Evolutionary conservation across 2,113 vertebrate species (phyloP).

Genomic region (Typhlomys cinereus): DNA sequence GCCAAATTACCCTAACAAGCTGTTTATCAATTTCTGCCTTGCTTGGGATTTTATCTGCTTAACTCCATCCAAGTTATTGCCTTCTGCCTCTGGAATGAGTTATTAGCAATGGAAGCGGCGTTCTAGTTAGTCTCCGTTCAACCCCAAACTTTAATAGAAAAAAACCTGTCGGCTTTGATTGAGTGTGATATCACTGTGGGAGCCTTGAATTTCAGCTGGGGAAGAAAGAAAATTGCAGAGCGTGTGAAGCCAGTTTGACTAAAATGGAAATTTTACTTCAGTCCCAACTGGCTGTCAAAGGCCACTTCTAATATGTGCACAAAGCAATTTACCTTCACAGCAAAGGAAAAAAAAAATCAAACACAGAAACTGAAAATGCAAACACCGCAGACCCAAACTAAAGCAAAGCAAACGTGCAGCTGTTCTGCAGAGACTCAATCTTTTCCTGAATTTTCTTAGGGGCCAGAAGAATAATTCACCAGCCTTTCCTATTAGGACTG

Average conservation of each 20-base stretch:
- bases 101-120: slow-evolving; percentile 80
- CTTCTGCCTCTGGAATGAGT: slow-evolving; percentile 78
- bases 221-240: slow-evolving; percentile 83
- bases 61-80: slow-evolving; percentile 66
- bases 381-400: slow-evolving; percentile 18
- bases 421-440: slow-evolving; percentile 50
- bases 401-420: neutral
- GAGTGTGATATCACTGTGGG: slow-evolving; percentile 82
- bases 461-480: slow-evolving; percentile 33
- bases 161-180: slow-evolving; percentile 85
- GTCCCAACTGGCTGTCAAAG: slow-evolving; percentile 82
- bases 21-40: slow-evolving; percentile 74
- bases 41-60: slow-evolving; percentile 75
- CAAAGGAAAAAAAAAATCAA: slow-evolving; percentile 59
- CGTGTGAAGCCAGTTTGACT: slow-evolving; percentile 79
- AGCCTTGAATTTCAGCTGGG: slow-evolving; percentile 84
- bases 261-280: slow-evolving; percentile 84
- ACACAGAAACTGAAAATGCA: slow-evolving; percentile 54
- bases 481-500: slow-evolving; percentile 51
- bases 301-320: slow-evolving; percentile 78
- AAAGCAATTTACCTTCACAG: slow-evolving; percentile 81
- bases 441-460: slow-evolving; percentile 27
- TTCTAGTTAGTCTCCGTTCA: slow-evolving; percentile 85
- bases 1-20: slow-evolving; percentile 71
- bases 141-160: slow-evolving; percentile 85